These are phyloP conservation scores for Muscicapa comitata DNA, from an alignment of 2,797 vertebrate species.

Conservation along the genomic window DNA sequence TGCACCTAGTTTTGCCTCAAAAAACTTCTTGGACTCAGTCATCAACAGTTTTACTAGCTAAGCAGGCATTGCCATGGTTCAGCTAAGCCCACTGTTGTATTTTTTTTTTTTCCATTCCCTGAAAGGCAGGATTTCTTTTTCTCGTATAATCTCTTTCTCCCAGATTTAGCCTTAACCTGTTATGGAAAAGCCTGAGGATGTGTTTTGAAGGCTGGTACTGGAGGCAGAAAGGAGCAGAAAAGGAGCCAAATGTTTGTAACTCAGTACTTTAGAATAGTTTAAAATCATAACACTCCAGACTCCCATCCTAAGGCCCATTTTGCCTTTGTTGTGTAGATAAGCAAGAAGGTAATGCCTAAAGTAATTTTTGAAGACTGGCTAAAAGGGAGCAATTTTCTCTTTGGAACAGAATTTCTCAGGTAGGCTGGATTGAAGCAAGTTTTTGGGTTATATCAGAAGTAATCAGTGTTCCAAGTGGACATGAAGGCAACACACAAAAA, in stretches of 20 bases:
- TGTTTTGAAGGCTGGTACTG: neutral
- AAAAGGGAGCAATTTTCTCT: neutral
- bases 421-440: neutral
- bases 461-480: neutral
- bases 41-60: neutral
- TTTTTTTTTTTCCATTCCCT: neutral
- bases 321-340: neutral
- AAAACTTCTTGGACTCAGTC: neutral
- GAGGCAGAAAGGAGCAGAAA: neutral
- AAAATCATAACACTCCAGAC: neutral
- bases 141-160: neutral
- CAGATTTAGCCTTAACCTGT: neutral
- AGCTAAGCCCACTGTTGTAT: neutral
- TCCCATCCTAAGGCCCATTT: neutral
- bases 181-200: neutral
- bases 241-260: neutral
- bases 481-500: rapidly evolving
- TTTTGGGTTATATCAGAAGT: neutral
- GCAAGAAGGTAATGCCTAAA: neutral
- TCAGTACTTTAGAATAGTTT: neutral
- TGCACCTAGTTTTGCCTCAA: neutral
- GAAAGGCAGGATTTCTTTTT: neutral
- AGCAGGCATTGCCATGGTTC: neutral
- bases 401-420: neutral
- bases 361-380: neutral